These are phyloP conservation scores for Daphoenositta chrysoptera DNA, from an alignment of 2,113 vertebrate species.

Conservation along the genomic window DNA sequence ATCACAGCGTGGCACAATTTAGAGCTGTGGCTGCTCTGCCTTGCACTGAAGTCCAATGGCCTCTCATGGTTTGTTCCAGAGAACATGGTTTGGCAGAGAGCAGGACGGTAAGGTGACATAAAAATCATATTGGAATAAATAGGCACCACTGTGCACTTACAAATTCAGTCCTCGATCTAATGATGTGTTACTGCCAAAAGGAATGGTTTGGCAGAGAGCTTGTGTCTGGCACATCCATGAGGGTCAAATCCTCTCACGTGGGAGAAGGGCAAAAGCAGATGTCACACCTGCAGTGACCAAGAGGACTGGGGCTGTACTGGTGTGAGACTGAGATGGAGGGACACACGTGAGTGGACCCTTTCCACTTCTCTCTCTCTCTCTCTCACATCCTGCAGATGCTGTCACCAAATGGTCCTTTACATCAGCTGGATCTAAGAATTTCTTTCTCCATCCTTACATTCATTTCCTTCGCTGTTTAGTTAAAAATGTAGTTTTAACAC, in stretches of 20 bases:
- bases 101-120: background rate
- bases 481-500: background rate
- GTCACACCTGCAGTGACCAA: background rate
- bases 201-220: background rate
- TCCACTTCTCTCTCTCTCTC: background rate
- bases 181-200: background rate
- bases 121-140: background rate
- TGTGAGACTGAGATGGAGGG: background rate
- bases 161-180: background rate
- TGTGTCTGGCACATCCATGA: background rate
- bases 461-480: background rate
- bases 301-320: background rate
- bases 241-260: background rate
- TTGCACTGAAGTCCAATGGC: background rate
- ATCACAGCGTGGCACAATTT: background rate
- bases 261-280: background rate
- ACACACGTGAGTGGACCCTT: background rate
- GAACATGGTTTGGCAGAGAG: background rate
- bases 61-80: background rate
- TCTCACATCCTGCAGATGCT: background rate
- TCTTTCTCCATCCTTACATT: background rate
- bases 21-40: background rate
- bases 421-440: background rate
- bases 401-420: background rate
- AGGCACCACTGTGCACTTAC: background rate